Percentiles rank a stretch among this genome's conserved stretches.
Evolutionary conservation across 1,140 invertebrate species (phyloP).

Genomic region (Diachasmimorpha longicaudata): DNA sequence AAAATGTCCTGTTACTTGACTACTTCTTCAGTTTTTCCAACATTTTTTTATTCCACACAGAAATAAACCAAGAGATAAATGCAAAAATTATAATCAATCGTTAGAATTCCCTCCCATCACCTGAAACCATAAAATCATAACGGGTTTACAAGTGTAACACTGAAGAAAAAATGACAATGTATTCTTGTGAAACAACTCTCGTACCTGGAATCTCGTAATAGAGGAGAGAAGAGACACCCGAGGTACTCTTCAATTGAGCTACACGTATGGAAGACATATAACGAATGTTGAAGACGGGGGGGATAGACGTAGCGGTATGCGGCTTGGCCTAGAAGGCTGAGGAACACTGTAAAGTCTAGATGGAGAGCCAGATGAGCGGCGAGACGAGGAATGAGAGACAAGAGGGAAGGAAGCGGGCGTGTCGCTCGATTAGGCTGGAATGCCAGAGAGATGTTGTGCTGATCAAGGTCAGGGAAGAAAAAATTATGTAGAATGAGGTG

Average conservation of each 20-base stretch:
- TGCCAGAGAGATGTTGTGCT: conserved; percentile 30
- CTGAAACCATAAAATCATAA: no score
- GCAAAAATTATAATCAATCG: no score
- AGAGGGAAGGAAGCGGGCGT: conserved; percentile 25
- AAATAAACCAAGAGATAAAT: no score
- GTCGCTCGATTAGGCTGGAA: conserved; percentile 38
- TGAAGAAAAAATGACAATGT: no score
- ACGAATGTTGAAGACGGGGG: not conserved
- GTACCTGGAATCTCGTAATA: no score
- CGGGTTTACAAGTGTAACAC: no score
- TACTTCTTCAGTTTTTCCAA: no score
- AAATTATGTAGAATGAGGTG: not conserved
- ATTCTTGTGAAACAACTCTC: no score
- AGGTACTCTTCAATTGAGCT: not conserved
- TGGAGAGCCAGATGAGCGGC: not conserved
- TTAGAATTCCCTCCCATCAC: no score
- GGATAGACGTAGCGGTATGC: conserved; percentile 15
- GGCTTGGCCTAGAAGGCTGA: conserved; percentile 12
- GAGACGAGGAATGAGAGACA: not conserved
- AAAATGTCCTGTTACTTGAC: no score
- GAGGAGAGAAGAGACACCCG: not conserved
- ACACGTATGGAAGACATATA: not conserved
- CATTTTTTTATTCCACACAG: no score
- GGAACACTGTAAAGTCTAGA: not conserved
- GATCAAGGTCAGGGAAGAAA: conserved; percentile 35